phyloP scores from a whole-genome alignment of 2,888 invertebrate genomes.

The Agriopis marginaria region DNA sequence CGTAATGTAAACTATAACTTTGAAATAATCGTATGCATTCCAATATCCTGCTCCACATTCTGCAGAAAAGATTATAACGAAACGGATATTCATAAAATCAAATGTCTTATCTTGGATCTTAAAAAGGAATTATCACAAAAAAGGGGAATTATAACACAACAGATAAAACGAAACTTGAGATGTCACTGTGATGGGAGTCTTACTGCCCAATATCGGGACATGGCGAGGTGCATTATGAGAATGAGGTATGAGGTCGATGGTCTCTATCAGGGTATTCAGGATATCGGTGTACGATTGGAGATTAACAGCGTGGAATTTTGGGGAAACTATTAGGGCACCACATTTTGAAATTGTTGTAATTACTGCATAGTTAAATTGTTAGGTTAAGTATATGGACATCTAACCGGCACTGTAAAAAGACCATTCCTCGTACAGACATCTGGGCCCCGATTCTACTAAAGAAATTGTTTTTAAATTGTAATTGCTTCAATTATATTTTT shows the following conservation, averaged over 20 bases:
- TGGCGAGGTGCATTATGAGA: background rate
- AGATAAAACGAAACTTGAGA: constrained; percentile 12
- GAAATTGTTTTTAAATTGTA: too few relatives aligned
- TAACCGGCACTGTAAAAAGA: constrained; percentile 16
- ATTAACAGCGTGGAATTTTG: constrained; percentile 7
- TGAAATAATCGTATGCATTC: background rate
- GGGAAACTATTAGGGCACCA: background rate
- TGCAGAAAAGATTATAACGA: constrained; percentile 4
- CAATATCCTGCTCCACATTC: constrained; percentile 9
- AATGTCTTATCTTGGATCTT: constrained; percentile 13
- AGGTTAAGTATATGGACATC: too few relatives aligned
- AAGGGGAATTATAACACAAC: constrained; percentile 7
- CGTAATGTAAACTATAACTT: background rate
- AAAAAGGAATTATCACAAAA: constrained; percentile 7
- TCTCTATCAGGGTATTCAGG: constrained; percentile 25
- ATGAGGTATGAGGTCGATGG: constrained; percentile 22
- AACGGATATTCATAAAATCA: constrained; percentile 7
- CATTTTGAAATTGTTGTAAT: background rate
- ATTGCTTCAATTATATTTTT: too few relatives aligned
- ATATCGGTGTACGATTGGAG: background rate
- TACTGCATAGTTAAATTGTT: too few relatives aligned
- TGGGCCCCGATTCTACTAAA: too few relatives aligned
- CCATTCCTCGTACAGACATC: background rate
- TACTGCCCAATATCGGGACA: constrained; percentile 10
- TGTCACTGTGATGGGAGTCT: background rate